phyloP scores from a whole-genome alignment of 2,797 vertebrate species.

The Myioborus melanocephalus region DNA sequence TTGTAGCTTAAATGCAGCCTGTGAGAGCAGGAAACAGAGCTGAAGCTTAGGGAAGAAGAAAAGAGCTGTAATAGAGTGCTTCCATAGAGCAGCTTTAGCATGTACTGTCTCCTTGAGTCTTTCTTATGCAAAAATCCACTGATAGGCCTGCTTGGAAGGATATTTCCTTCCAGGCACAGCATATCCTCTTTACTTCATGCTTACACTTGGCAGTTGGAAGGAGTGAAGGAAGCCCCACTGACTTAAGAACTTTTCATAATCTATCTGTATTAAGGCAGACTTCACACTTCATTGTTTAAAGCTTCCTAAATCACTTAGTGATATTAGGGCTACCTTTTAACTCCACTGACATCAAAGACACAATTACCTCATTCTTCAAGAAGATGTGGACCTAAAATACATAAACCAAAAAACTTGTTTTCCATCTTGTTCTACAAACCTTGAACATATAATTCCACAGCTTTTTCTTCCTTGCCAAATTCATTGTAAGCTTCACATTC shows the following conservation, averaged over 20 bases:
- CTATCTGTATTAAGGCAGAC: neutral
- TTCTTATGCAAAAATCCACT: neutral
- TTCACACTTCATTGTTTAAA: neutral
- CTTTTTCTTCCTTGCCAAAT: conserved; percentile 70
- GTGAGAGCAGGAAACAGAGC: neutral
- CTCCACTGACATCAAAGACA: neutral
- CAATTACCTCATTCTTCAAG: neutral
- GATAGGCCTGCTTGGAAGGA: neutral
- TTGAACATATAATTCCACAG: conserved; percentile 73
- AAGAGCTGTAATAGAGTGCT: neutral
- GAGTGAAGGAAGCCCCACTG: neutral
- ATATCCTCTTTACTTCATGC: neutral
- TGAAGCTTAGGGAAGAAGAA: neutral
- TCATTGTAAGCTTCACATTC: conserved; percentile 81
- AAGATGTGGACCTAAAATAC: neutral
- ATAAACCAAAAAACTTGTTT: neutral
- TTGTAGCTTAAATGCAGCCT: neutral
- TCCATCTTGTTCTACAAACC: conserved; percentile 63
- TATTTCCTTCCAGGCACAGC: neutral
- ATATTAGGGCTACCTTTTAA: neutral
- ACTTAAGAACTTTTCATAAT: neutral
- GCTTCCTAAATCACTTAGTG: neutral
- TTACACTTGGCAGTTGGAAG: neutral
- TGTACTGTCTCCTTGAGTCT: neutral
- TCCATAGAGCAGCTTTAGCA: neutral